Conservation (phyloP, 53 echinoderm and acorn worm species). For the Hippasteria phrygiana region DNA sequence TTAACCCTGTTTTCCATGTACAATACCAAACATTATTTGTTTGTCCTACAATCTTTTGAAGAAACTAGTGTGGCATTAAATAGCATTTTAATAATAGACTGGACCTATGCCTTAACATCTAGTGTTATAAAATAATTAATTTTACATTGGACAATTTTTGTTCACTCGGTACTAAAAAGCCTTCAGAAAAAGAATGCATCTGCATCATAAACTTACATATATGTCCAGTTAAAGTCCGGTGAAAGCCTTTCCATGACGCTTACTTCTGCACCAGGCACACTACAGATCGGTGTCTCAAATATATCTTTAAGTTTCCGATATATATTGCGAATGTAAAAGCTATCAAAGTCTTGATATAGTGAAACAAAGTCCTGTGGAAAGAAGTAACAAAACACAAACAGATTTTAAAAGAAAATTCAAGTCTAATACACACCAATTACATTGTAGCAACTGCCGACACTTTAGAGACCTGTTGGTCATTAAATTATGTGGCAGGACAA, state of each 20-base stretch:
- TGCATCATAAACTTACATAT: conserved; percentile 81
- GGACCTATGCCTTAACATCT: too few species aligned
- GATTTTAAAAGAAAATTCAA: background rate
- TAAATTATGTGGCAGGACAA: too few species aligned
- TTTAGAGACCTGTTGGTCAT: background rate
- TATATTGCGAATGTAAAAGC: conserved; percentile 90
- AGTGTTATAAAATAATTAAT: too few species aligned
- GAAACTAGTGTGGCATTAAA: too few species aligned
- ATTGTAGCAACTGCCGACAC: background rate
- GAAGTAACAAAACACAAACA: conserved; percentile 3
- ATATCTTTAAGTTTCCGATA: conserved; percentile 85
- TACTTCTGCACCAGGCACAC: conserved; percentile 81
- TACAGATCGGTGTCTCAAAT: conserved; percentile 82
- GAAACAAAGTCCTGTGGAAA: conserved; percentile 85
- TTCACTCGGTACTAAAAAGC: too few species aligned
- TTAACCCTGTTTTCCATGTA: too few species aligned
- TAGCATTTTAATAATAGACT: too few species aligned
- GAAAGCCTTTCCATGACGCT: conserved; percentile 79
- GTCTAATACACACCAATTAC: background rate
- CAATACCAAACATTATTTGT: too few species aligned
- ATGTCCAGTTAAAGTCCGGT: conserved; percentile 86
- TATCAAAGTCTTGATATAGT: conserved; percentile 96
- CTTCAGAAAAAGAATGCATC: too few species aligned
- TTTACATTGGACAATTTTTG: too few species aligned
- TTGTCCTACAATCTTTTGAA: too few species aligned